phyloP scores from a whole-genome alignment of 1,140 invertebrate species.

The Monochamus saltuarius region DNA sequence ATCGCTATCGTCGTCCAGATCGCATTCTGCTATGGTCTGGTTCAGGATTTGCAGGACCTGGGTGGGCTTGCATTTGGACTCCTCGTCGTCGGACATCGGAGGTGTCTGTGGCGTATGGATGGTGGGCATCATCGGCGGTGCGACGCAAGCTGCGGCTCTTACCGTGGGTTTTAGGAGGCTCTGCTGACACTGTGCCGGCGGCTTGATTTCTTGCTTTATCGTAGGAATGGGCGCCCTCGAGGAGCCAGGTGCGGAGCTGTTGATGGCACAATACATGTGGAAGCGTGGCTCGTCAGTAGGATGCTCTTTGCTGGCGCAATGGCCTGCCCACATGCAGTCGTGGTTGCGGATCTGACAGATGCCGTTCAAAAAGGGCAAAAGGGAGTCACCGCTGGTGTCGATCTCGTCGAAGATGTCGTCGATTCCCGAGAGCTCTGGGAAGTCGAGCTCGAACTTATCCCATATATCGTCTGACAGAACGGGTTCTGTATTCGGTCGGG shows the following conservation, averaged over 20 bases:
- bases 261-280: conserved; percentile 36
- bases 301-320: conserved; percentile 58
- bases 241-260: conserved; percentile 2
- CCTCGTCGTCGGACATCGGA: conserved; percentile 51
- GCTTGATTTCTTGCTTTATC: conserved; percentile 20
- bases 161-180: conserved; percentile 33
- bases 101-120: conserved; percentile 46
- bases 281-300: conserved; percentile 33
- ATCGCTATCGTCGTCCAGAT: conserved; percentile 35
- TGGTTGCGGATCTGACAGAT: conserved; percentile 55
- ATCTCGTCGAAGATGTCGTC: conserved; percentile 25
- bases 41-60: conserved; percentile 35
- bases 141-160: conserved; percentile 8
- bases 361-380: conserved; percentile 11
- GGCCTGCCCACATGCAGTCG: conserved; percentile 70
- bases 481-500: not conserved
- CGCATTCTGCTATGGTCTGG: conserved; percentile 40
- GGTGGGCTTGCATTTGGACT: conserved; percentile 33
- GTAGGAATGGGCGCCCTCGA: conserved; percentile 19
- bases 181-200: conserved; percentile 21
- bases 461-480: conserved; percentile 44
- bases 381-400: conserved; percentile 8
- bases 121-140: conserved; percentile 16
- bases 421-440: conserved; percentile 17
- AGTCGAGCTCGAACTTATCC: conserved; percentile 45